A percentile compares a stretch with the other conserved stretches of the same genome.
Evolutionary conservation across 2,113 vertebrate genomes (phyloP).

Genomic region (Eurypyga helias): DNA sequence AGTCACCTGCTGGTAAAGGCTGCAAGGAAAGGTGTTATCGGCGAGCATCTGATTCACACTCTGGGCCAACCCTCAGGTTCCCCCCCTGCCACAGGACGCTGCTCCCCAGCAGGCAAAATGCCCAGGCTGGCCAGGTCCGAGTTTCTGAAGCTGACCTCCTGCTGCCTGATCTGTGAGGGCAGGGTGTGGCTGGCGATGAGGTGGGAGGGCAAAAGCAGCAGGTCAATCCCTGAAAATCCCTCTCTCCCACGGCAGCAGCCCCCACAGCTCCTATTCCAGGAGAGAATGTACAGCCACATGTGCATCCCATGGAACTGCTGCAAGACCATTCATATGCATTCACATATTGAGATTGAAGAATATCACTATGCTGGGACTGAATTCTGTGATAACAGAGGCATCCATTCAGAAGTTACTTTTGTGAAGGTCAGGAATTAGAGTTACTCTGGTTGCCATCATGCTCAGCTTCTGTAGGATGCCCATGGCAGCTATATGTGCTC

Average conservation of each 20-base stretch:
- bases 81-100: not conserved
- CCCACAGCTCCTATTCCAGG: fast-evolving
- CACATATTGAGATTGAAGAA: not conserved
- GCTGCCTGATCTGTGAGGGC: not conserved
- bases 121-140: not conserved
- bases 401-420: not conserved
- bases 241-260: not conserved
- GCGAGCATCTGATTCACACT: not conserved
- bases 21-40: not conserved
- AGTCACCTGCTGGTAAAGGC: slow-evolving; percentile 31
- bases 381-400: not conserved
- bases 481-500: fast-evolving
- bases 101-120: not conserved
- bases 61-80: not conserved
- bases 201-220: not conserved
- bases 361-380: not conserved
- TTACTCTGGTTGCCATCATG: not conserved
- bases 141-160: not conserved
- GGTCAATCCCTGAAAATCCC: not conserved
- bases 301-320: not conserved
- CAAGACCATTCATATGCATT: no score
- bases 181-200: fast-evolving
- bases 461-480: not conserved
- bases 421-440: not conserved
- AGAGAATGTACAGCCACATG: not conserved